Evolutionary conservation across 2,113 vertebrate genomes (phyloP), one percentile per base, ranked within the genome.

Genomic region (Apus apus): DNA sequence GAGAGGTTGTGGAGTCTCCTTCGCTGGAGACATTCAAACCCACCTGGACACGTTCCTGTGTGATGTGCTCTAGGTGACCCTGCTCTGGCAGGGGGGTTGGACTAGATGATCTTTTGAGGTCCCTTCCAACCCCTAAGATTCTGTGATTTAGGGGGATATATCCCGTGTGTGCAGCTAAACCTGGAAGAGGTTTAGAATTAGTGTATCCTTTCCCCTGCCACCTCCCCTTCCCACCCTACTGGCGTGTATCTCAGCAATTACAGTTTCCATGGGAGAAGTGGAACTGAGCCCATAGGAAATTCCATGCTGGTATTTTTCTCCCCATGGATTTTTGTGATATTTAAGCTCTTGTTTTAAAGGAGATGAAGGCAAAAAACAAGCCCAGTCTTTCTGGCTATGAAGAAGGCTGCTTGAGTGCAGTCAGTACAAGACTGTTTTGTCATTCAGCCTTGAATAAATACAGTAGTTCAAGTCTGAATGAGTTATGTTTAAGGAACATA

Each of bases 211-310:
- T 61, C 11, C 32, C 7, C 32, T 0, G 5, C 22, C 1, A 1
- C 25, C 65, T 84, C 32, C 26, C 27, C 43, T 92, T 7, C 38
- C 57, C 3, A 1, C 32, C 19, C 79, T 1, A 2, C 75, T 38
- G 75, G 13, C 17, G 8, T 56, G 18, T 71, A 32, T 71, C 71
- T 82, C 18, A 19, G 61, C 66, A 92, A 40, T 87, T 62, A 45
- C 0, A 56, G 45, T 74, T 92, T 94, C 81, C 62, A 30, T 64
- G 57, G 36, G 73, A 89, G 77, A 75, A 87, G 60, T 78, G 70
- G 66, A 93, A 82, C 53, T 76, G 80, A 95, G 81, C 70, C 80
- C 21, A 21, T 54, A 85, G 70, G 87, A 93, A 95, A 89, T 94
- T 95, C 77, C 58, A 46, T 29, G 54, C 57, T 85, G 74, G 18